phyloP scores from a whole-genome alignment of 1,140 invertebrate genomes.

The Pseudomyrmex cubaensis region DNA sequence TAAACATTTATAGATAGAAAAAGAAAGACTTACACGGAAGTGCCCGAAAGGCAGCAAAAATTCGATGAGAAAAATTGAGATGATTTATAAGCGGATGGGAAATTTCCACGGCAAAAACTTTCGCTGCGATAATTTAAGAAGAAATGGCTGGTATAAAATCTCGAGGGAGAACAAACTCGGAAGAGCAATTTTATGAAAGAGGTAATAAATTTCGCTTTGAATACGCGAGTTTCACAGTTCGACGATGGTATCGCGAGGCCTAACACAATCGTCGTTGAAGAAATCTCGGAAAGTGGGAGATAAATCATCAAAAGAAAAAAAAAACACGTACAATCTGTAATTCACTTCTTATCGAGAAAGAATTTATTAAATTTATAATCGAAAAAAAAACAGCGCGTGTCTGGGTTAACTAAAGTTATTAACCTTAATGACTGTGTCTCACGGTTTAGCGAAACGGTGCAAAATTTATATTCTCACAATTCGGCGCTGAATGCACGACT shows the following conservation, averaged over 20 bases:
- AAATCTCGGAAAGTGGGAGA: neutral
- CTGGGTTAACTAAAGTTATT: no score
- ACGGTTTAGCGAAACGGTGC: no score
- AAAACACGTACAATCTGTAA: no score
- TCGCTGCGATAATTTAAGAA: constrained; percentile 16
- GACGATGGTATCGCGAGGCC: neutral
- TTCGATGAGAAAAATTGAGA: neutral
- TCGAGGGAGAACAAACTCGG: neutral
- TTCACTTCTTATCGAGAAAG: no score
- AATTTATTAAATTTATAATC: no score
- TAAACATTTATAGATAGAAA: neutral
- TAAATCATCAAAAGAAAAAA: neutral
- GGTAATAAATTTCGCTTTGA: constrained; percentile 18
- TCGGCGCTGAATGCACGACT: no score
- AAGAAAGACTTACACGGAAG: neutral
- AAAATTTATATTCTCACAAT: no score
- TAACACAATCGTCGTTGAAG: neutral
- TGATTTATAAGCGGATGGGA: constrained; percentile 1
- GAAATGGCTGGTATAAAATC: neutral
- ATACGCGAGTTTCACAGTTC: constrained; percentile 17
- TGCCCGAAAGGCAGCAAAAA: neutral
- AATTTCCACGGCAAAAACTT: constrained; percentile 23
- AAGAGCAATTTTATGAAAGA: neutral
- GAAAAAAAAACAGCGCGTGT: no score
- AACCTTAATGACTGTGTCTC: no score